A percentile compares a stretch with the other conserved stretches of the same genome.
phyloP scores from a whole-genome alignment of 1,140 invertebrate genomes.

The Trichonephila clavipes region DNA sequence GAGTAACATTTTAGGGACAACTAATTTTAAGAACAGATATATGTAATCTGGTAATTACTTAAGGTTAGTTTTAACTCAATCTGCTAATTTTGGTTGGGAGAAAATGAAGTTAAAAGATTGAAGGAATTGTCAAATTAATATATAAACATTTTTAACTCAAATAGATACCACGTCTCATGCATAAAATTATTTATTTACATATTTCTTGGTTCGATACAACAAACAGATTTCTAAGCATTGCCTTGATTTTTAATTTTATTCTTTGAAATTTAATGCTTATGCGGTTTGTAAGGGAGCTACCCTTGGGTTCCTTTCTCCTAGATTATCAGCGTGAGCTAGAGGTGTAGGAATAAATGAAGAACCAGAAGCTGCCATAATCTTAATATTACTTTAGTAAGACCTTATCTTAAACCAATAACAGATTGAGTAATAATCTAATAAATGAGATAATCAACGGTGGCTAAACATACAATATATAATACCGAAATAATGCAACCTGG shows the following conservation, averaged over 20 bases:
- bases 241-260: background rate
- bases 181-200: too few species aligned
- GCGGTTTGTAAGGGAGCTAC: too few species aligned
- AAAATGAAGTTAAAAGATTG: constrained; percentile 1
- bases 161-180: background rate
- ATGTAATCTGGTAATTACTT: background rate
- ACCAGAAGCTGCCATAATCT: too few species aligned
- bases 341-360: too few species aligned
- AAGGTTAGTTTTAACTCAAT: background rate
- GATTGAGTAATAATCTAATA: too few species aligned
- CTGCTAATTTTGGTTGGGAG: background rate
- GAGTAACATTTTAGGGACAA: background rate
- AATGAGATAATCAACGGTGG: too few species aligned
- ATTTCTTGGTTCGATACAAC: background rate
- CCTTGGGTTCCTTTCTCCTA: too few species aligned
- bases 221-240: background rate
- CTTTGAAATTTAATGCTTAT: background rate
- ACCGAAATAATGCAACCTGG: too few species aligned
- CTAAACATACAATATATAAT: too few species aligned
- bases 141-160: background rate
- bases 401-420: too few species aligned
- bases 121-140: background rate
- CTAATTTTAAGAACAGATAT: background rate
- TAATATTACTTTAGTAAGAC: too few species aligned
- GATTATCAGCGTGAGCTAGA: too few species aligned